phyloP scores from a whole-genome alignment of 2,797 vertebrate genomes.

The Spondyliosoma cantharus region DNA sequence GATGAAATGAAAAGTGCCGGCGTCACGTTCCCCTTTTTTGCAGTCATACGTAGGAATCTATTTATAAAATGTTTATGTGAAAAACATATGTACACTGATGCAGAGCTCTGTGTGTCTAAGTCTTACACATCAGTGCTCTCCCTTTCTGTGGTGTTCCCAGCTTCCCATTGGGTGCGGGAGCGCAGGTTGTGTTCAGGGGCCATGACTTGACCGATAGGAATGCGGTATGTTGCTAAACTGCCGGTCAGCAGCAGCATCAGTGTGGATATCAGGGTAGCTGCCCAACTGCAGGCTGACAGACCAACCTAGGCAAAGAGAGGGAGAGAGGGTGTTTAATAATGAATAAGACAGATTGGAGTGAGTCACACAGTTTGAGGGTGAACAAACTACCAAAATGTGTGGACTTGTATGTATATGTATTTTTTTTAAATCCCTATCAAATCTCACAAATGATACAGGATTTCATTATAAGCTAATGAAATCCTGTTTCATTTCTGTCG shows the following conservation, averaged over 20 bases:
- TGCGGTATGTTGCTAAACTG: conserved; percentile 70
- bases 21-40: not conserved
- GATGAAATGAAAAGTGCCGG: not conserved
- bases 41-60: not conserved
- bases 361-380: conserved; percentile 1
- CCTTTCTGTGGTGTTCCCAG: conserved; percentile 45
- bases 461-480: not conserved
- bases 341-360: not conserved
- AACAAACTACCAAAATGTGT: not conserved
- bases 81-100: conserved; percentile 1
- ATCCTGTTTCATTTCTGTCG: not conserved
- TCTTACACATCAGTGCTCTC: conserved; percentile 70
- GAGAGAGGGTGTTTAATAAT: not conserved
- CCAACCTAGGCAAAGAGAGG: conserved; percentile 66
- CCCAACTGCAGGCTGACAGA: conserved; percentile 84
- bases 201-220: conserved; percentile 69
- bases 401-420: too few species aligned
- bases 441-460: not conserved
- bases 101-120: not conserved
- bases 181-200: conserved; percentile 76
- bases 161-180: conserved; percentile 64
- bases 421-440: too few species aligned
- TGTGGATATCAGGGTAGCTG: conserved; percentile 73
- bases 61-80: conserved; percentile 5
- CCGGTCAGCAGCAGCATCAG: conserved; percentile 80